These are phyloP conservation scores for Octodon degus DNA, from an alignment of 2,113 vertebrate species.

Conservation along the genomic window DNA sequence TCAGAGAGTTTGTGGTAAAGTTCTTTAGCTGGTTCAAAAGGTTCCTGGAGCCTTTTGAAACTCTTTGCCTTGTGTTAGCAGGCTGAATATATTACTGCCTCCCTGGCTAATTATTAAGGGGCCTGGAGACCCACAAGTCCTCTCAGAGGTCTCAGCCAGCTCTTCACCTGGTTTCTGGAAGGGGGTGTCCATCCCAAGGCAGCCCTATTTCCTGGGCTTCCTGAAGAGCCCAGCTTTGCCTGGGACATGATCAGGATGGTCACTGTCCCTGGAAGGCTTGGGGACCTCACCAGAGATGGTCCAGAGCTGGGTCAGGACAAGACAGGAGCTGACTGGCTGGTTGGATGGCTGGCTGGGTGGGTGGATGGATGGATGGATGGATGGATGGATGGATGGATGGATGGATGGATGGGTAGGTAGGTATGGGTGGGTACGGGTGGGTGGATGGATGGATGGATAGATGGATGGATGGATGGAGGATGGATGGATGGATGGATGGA, in stretches of 20 bases:
- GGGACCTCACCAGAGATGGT: background rate
- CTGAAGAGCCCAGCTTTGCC: background rate
- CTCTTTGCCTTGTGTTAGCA: conserved; percentile 49
- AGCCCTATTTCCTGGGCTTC: background rate
- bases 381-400: too few species aligned
- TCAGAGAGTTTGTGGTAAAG: conserved; percentile 46
- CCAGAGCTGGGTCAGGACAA: background rate
- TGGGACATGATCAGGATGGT: background rate
- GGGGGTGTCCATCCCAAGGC: background rate
- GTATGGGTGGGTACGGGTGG: background rate
- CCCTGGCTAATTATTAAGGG: conserved; percentile 49
- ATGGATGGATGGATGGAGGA: background rate
- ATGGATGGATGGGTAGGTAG: too few species aligned
- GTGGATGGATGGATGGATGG: too few species aligned
- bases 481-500: background rate
- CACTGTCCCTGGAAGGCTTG: background rate
- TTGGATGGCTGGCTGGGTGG: too few species aligned
- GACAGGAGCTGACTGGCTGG: background rate
- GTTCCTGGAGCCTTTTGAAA: conserved; percentile 63
- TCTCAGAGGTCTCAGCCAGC: background rate
- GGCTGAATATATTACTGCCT: conserved; percentile 49
- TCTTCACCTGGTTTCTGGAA: background rate
- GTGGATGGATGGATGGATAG: background rate
- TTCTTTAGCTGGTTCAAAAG: conserved; percentile 44
- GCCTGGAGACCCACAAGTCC: background rate